phyloP scores from a whole-genome alignment of 2,797 vertebrate genomes.

The Premnoplex brunnescens region DNA sequence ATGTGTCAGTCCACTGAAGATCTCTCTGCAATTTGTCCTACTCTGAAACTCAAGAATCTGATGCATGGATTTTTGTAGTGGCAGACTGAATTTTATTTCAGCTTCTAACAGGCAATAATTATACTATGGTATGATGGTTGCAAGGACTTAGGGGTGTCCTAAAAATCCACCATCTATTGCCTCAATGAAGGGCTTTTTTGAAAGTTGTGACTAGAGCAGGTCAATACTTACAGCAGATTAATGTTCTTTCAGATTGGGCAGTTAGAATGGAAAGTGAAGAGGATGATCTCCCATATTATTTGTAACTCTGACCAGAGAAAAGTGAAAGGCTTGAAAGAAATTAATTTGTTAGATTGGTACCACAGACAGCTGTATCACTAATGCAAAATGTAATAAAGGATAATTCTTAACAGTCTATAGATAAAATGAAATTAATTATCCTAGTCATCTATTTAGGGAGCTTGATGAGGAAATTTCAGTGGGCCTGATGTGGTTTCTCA shows the following conservation, averaged over 20 bases:
- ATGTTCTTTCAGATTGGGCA: background rate
- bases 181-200: background rate
- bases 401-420: background rate
- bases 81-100: background rate
- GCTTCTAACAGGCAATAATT: background rate
- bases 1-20: background rate
- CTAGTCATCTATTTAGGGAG: background rate
- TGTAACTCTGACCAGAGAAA: background rate
- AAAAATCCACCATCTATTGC: background rate
- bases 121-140: background rate
- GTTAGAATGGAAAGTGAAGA: background rate
- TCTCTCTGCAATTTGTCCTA: background rate
- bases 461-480: background rate
- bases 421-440: conserved; percentile 19
- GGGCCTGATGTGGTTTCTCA: background rate
- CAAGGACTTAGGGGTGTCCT: background rate
- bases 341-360: background rate
- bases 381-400: background rate
- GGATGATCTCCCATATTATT: background rate
- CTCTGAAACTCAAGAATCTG: background rate
- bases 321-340: background rate
- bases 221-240: background rate
- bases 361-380: background rate
- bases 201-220: background rate
- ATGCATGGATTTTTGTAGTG: background rate